Evolutionary conservation across 1,140 invertebrate genomes (phyloP).

Genomic region (Musca domestica): DNA sequence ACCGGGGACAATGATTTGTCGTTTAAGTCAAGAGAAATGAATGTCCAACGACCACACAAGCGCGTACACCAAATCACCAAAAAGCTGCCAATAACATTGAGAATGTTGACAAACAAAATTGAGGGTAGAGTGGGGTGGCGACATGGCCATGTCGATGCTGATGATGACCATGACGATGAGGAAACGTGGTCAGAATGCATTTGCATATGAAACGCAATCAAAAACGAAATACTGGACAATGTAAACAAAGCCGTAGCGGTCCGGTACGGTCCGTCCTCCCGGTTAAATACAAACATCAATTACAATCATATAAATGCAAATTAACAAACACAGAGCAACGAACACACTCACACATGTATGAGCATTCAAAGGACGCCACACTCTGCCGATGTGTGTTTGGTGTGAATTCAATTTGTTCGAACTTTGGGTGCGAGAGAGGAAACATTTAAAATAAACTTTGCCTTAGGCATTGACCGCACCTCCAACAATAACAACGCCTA

Average conservation of each 20-base stretch:
- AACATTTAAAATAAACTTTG: slow-evolving; percentile 1
- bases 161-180: not conserved
- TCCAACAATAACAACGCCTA: slow-evolving; percentile 15
- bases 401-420: not conserved
- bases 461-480: slow-evolving; percentile 21
- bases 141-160: not conserved
- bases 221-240: slow-evolving; percentile 14
- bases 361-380: too few relatives aligned
- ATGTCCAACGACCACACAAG: not conserved
- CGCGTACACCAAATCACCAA: slow-evolving; percentile 4
- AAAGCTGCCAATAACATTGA: too few relatives aligned
- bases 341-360: not conserved
- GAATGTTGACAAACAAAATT: not conserved
- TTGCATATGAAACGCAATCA: slow-evolving; percentile 23
- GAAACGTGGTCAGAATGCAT: slow-evolving; percentile 18
- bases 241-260: not conserved
- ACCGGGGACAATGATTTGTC: not conserved
- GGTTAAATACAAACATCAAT: not conserved
- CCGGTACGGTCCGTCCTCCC: not conserved
- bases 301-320: not conserved
- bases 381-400: too few relatives aligned
- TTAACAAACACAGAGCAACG: not conserved
- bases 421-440: not conserved
- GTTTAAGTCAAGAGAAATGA: too few relatives aligned
- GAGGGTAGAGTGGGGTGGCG: not conserved